Evolutionary conservation across 2,888 invertebrate species (phyloP).

Genomic region (Pollenia griseotomentosa): DNA sequence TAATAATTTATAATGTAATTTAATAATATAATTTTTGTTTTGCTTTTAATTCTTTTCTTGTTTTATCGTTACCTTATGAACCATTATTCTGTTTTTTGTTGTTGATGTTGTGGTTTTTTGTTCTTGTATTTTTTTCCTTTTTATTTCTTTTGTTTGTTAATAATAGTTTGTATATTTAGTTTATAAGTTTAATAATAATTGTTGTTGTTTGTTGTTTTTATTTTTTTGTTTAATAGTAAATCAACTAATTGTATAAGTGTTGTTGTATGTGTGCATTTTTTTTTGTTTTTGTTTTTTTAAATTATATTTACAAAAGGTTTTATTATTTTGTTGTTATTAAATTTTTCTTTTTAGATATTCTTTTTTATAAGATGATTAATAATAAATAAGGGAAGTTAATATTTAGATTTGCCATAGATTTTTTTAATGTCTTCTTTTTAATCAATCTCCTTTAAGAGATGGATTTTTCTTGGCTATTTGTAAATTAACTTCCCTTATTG

Average conservation of each 20-base stretch:
- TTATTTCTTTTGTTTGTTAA: conserved; percentile 53
- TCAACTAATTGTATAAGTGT: conserved; percentile 75
- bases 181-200: conserved; percentile 73
- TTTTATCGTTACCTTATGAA: conserved; percentile 75
- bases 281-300: conserved; percentile 62
- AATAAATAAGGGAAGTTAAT: conserved; percentile 21
- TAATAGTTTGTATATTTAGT: conserved; percentile 73
- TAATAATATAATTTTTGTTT: conserved; percentile 73
- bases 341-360: conserved; percentile 30
- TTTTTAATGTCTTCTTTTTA: background rate
- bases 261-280: conserved; percentile 74
- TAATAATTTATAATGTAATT: conserved; percentile 75
- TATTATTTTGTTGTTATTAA: conserved; percentile 43
- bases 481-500: conserved; percentile 59
- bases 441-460: background rate
- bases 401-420: background rate
- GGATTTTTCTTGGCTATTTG: background rate
- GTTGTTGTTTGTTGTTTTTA: conserved; percentile 47
- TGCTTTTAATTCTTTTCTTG: conserved; percentile 44
- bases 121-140: conserved; percentile 49
- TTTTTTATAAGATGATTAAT: conserved; percentile 39
- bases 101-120: conserved; percentile 60
- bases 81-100: conserved; percentile 56
- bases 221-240: conserved; percentile 66
- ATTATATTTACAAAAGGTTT: conserved; percentile 73